Evolutionary conservation across 2,888 invertebrate genomes (phyloP), one percentile per base, ranked within the genome.

Genomic region (Metellina segmentata): DNA sequence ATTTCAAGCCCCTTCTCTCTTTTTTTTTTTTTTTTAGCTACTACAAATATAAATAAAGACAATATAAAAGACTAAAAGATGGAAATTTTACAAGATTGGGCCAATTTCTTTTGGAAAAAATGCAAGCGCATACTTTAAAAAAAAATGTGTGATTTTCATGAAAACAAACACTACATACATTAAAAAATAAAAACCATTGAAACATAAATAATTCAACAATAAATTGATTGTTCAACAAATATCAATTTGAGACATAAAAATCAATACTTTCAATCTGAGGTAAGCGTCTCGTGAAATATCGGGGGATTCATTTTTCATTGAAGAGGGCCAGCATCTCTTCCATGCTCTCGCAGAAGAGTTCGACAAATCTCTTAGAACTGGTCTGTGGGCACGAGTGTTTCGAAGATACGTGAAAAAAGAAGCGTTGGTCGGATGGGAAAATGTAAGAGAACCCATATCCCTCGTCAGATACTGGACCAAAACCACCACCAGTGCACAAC

Each of bases 371-470:
- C 6, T 93, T 93, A 0, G 96, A 95, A 92, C 94, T 94, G 0
- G 96, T 95, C 72, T 94, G 93, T 1, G 94, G 91, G 20, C 94
- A 94, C 1, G 95, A 95, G 78, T 94, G 94, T 93, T 95, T 95
- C 19, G 95, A 95, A 0, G 95, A 95, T 9, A 96, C 94, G 92
- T 96, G 96, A 94, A 96, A 95, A 93, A 95, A 95, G 85, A 96
- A 94, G 89, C 95, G 95, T 70, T 94, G 94, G 78, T 95, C 95
- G 9, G 95, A 95, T 0, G 95, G 95, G 71, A 95, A 94, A 95
- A 96, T 95, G 94, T 96, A 96, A 0, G 95, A 95, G 4, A 95
- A 95, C 1, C 95, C 95, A 92, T 95, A 95, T 0, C 96, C 96
- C 77, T 95, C 94, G 93, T 95, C 95, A 0, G 95, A 95, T 16